Evolutionary conservation across 2,888 invertebrate species (phyloP).

Genomic region (Coenonympha arcania): DNA sequence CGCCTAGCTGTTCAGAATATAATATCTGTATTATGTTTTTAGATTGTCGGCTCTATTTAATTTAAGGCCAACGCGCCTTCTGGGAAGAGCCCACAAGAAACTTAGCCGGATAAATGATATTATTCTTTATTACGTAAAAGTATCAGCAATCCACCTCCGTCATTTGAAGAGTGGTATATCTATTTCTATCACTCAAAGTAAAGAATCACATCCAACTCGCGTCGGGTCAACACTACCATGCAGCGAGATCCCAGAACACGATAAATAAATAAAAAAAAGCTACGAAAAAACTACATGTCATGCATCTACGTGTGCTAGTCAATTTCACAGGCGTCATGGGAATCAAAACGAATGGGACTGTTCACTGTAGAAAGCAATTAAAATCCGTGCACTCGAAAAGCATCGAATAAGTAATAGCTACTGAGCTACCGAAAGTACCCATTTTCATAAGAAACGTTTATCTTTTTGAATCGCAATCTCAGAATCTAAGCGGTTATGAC

Average conservation of each 20-base stretch:
- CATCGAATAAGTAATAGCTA: too few species aligned
- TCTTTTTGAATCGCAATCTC: conserved; percentile 34
- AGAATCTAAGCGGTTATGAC: conserved; percentile 2
- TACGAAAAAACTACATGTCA: conserved; percentile 72
- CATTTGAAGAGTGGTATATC: too few species aligned
- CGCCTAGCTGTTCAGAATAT: too few species aligned
- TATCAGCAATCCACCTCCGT: too few species aligned
- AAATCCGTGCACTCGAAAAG: conserved; percentile 50
- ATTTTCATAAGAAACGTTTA: conserved; percentile 41
- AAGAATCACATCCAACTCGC: not conserved
- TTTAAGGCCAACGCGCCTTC: too few species aligned
- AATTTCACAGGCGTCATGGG: conserved; percentile 72
- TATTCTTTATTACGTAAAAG: too few species aligned
- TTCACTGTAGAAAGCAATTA: conserved; percentile 73
- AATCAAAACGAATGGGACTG: conserved; percentile 69
- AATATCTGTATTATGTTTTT: too few species aligned
- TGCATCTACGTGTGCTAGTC: conserved; percentile 73
- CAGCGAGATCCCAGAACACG: conserved; percentile 66
- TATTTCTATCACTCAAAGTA: too few species aligned
- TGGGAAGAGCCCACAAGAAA: too few species aligned
- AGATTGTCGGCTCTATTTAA: too few species aligned
- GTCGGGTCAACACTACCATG: conserved; percentile 23
- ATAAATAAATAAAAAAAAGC: conserved; percentile 64
- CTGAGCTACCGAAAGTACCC: conserved; percentile 44
- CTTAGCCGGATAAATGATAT: too few species aligned